A percentile compares a stretch with the other conserved stretches of the same genome.
Conservation (phyloP, 1,140 invertebrate species). For the Sitobion miscanthi region DNA sequence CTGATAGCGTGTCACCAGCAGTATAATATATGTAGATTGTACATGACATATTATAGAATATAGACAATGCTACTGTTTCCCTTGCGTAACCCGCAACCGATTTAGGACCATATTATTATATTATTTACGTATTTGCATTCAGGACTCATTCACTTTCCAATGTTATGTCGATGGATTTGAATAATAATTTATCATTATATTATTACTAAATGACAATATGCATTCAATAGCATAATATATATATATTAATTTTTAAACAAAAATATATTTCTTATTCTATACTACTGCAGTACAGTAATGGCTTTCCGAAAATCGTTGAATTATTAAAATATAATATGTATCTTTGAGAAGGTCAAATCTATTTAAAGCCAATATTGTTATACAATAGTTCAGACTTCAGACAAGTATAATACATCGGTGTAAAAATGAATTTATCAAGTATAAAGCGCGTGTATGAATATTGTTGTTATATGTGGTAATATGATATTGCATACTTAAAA, state of each 20-base stretch:
- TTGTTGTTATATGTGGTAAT: background rate
- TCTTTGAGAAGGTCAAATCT: background rate
- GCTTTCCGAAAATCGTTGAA: background rate
- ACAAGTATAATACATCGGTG: background rate
- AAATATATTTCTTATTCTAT: background rate
- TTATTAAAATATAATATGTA: background rate
- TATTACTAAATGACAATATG: background rate
- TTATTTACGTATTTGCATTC: slow-evolving; percentile 10
- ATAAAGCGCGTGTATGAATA: background rate
- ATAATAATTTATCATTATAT: slow-evolving; percentile 20
- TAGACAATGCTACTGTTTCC: background rate
- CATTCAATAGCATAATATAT: background rate
- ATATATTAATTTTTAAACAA: background rate
- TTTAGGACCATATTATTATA: background rate
- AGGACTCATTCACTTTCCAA: slow-evolving; percentile 40
- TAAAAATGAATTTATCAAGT: background rate
- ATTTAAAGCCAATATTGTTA: background rate
- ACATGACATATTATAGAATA: background rate
- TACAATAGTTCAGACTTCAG: background rate
- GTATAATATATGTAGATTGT: background rate
- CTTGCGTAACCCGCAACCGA: background rate
- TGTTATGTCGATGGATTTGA: slow-evolving; percentile 28
- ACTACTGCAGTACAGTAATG: background rate
- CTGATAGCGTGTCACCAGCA: background rate
- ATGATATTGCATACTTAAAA: background rate